phyloP scores from a whole-genome alignment of 1,140 invertebrate genomes.

The Mizuhopecten yessoensis region DNA sequence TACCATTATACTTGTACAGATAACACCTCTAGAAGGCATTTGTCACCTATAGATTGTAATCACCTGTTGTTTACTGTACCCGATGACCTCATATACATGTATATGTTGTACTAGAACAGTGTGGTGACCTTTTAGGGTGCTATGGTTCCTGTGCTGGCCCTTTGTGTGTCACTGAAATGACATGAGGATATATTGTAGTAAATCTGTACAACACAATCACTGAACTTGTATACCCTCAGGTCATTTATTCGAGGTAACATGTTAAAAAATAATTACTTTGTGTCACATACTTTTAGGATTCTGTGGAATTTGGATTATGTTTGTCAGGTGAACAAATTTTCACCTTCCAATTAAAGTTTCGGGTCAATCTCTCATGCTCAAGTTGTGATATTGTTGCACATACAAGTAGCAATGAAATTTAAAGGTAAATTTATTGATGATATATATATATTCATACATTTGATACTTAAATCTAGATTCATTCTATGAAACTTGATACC shows the following conservation, averaged over 20 bases:
- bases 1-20: background rate
- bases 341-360: background rate
- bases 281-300: background rate
- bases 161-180: conserved; percentile 3
- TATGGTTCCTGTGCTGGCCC: background rate
- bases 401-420: no score
- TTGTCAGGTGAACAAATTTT: background rate
- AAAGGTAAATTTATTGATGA: no score
- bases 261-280: conserved; percentile 20
- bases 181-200: conserved; percentile 21
- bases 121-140: background rate
- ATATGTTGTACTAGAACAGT: background rate
- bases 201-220: background rate
- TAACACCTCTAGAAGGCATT: background rate
- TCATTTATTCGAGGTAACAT: conserved; percentile 1
- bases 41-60: background rate
- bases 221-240: background rate
- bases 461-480: no score
- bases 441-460: no score
- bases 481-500: no score
- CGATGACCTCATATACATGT: background rate
- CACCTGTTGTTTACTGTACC: conserved; percentile 8
- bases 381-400: no score
- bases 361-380: no score
- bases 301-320: conserved; percentile 27